phyloP scores from a whole-genome alignment of 1,140 invertebrate genomes.

The Homarus americanus region DNA sequence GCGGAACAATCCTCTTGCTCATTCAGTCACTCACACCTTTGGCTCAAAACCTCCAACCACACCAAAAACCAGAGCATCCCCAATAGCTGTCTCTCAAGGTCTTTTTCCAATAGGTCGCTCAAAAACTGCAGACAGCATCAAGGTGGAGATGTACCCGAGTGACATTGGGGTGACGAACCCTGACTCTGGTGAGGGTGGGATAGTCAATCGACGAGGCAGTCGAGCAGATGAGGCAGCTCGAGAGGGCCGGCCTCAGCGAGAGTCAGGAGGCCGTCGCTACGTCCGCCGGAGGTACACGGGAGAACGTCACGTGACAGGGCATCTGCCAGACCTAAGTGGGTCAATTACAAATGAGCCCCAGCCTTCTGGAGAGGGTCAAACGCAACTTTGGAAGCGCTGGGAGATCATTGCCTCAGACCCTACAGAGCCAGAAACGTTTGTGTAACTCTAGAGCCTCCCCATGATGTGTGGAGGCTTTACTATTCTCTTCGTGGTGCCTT shows the following conservation, averaged over 20 bases:
- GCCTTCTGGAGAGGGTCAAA: conserved; percentile 76
- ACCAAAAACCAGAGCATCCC: conserved; percentile 73
- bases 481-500: background rate
- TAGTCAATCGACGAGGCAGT: background rate
- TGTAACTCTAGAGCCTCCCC: conserved; percentile 58
- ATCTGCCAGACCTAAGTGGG: conserved; percentile 80
- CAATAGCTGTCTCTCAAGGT: conserved; percentile 60
- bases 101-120: conserved; percentile 74
- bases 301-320: conserved; percentile 82
- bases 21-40: conserved; percentile 72
- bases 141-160: conserved; percentile 77
- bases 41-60: conserved; percentile 74
- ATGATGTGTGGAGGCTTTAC: background rate
- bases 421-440: conserved; percentile 75
- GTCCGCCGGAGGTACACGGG: conserved; percentile 83
- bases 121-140: conserved; percentile 67
- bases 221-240: conserved; percentile 81
- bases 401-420: conserved; percentile 88
- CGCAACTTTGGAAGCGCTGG: conserved; percentile 86
- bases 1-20: conserved; percentile 44
- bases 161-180: conserved; percentile 84
- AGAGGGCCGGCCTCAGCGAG: conserved; percentile 80
- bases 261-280: conserved; percentile 82
- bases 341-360: conserved; percentile 26
- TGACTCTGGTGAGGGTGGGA: conserved; percentile 78